Percentiles rank a stretch among this genome's conserved stretches.
Conservation (phyloP, 2,113 vertebrate genomes). For the Brevimyrus niger region DNA sequence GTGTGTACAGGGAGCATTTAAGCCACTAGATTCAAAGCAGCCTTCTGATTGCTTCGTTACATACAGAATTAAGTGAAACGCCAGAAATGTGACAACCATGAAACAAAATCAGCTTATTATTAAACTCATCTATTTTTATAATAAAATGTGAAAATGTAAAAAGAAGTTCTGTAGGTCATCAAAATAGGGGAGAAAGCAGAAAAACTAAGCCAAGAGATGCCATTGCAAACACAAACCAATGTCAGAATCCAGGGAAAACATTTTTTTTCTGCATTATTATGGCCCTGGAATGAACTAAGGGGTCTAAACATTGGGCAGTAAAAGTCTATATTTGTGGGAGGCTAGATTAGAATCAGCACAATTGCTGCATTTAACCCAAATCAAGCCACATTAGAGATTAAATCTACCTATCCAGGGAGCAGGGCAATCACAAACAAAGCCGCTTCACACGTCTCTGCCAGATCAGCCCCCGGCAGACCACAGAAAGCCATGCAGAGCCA, state of each 20-base stretch:
- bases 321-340: neutral
- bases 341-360: neutral
- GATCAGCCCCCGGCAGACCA: neutral
- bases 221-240: neutral
- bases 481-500: neutral
- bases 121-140: neutral
- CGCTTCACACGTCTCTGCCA: neutral
- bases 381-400: slow-evolving; percentile 33
- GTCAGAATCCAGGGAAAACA: neutral
- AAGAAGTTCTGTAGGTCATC: neutral
- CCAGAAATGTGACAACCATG: neutral
- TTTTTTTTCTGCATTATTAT: neutral
- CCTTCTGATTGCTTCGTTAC: neutral
- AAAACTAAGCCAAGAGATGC: neutral
- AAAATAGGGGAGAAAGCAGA: neutral
- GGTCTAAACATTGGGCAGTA: neutral
- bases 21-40: neutral
- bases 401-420: slow-evolving; percentile 31
- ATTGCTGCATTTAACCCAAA: slow-evolving; percentile 1
- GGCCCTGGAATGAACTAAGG: neutral
- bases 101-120: neutral
- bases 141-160: neutral
- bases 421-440: slow-evolving; percentile 29
- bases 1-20: neutral
- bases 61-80: neutral